Evolutionary conservation across 1,140 invertebrate species (phyloP).

Genomic region (Ceratosolen fusciceps): DNA sequence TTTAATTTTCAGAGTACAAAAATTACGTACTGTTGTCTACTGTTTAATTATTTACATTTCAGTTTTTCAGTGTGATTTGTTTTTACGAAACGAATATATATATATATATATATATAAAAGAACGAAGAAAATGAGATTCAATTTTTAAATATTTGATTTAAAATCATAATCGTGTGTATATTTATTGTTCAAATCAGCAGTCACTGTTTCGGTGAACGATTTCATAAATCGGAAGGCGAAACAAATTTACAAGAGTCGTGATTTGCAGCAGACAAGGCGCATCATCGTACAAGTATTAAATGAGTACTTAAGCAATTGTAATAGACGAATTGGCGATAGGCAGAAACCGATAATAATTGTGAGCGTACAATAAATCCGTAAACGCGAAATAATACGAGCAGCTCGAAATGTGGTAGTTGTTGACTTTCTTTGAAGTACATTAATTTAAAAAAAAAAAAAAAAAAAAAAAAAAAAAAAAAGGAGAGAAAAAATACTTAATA

Average conservation of each 20-base stretch:
- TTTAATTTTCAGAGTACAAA: slow-evolving; percentile 26
- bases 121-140: slow-evolving; percentile 4
- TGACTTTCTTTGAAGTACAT: background rate
- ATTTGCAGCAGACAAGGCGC: slow-evolving; percentile 24
- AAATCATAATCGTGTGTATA: slow-evolving; percentile 7
- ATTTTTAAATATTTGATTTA: slow-evolving; percentile 1
- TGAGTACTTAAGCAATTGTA: slow-evolving; percentile 45
- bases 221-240: slow-evolving; percentile 6
- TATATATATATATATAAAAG: background rate
- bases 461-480: too few relatives aligned
- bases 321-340: slow-evolving; percentile 40
- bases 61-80: slow-evolving; percentile 47
- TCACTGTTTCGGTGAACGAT: background rate
- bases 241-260: slow-evolving; percentile 27
- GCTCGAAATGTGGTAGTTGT: slow-evolving; percentile 29
- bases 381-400: slow-evolving; percentile 17
- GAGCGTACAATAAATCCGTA: slow-evolving; percentile 44
- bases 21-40: too few relatives aligned
- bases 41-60: slow-evolving; percentile 48
- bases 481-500: too few relatives aligned
- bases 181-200: slow-evolving; percentile 14
- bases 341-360: slow-evolving; percentile 47
- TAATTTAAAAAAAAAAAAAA: background rate
- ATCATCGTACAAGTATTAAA: slow-evolving; percentile 45
- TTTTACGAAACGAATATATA: slow-evolving; percentile 29